phyloP scores from a whole-genome alignment of 2,797 vertebrate species.

The Eulemur rubriventer region DNA sequence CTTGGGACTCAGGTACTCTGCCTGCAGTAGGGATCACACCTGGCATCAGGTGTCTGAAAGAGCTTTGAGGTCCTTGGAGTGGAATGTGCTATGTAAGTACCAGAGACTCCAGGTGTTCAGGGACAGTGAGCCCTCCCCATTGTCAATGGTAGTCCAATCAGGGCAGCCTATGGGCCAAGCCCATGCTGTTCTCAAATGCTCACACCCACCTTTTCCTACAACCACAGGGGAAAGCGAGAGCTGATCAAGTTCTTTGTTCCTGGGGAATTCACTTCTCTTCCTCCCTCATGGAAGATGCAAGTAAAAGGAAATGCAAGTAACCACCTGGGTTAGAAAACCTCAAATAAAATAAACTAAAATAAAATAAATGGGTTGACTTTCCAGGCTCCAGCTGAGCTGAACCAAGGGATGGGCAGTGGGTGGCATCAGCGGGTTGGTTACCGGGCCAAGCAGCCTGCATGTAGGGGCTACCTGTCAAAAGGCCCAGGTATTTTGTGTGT shows the following conservation, averaged over 20 bases:
- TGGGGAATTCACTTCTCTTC: conserved; percentile 84
- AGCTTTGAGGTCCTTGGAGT: conserved; percentile 66
- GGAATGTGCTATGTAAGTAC: conserved; percentile 70
- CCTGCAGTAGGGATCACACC: conserved; percentile 45
- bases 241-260: conserved; percentile 83
- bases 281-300: conserved; percentile 84
- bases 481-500: conserved; percentile 67
- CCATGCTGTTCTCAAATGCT: conserved; percentile 77
- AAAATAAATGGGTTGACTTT: conserved; percentile 61
- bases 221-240: conserved; percentile 83
- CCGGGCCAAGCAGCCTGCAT: conserved; percentile 72
- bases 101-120: conserved; percentile 63
- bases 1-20: conserved; percentile 62
- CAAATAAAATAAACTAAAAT: conserved; percentile 67
- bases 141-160: conserved; percentile 65
- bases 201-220: conserved; percentile 82
- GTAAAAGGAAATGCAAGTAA: conserved; percentile 83
- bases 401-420: conserved; percentile 74
- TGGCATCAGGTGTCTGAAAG: conserved; percentile 63
- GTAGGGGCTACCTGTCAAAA: conserved; percentile 63
- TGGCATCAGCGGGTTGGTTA: conserved; percentile 69
- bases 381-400: conserved; percentile 71
- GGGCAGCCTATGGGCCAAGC: conserved; percentile 80
- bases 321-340: conserved; percentile 78
- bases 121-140: conserved; percentile 65